These are phyloP conservation scores for Cheumatopsyche charites DNA, from an alignment of 1,140 invertebrate species.

Conservation along the genomic window DNA sequence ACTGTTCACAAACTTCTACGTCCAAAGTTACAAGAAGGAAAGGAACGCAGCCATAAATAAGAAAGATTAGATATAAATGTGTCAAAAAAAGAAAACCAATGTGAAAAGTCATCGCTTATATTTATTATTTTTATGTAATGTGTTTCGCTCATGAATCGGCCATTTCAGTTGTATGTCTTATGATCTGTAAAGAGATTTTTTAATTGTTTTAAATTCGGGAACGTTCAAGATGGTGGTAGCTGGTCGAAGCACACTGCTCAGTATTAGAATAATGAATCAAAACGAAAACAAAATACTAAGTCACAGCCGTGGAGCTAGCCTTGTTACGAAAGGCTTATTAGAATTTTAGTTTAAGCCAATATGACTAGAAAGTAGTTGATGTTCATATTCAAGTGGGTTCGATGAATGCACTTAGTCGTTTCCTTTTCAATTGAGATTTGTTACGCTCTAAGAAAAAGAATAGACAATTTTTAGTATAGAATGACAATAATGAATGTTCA, in stretches of 20 bases:
- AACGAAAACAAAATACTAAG: constrained; percentile 43
- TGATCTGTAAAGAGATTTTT: neutral
- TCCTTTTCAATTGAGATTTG: too few species aligned
- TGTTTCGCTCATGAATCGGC: constrained; percentile 25
- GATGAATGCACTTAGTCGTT: too few species aligned
- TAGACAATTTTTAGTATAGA: too few species aligned
- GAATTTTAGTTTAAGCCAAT: neutral
- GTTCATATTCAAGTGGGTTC: too few species aligned
- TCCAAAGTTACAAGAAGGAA: constrained; percentile 74
- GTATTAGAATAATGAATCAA: constrained; percentile 33
- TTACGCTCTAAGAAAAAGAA: too few species aligned
- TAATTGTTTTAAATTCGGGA: neutral
- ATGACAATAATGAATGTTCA: too few species aligned
- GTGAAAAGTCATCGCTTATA: constrained; percentile 35
- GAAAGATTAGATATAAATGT: constrained; percentile 34
- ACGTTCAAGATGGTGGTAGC: neutral
- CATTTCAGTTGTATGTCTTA: neutral
- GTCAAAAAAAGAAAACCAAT: constrained; percentile 17
- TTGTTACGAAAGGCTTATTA: constrained; percentile 27
- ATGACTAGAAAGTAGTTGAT: too few species aligned
- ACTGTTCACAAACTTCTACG: constrained; percentile 91
- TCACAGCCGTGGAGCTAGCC: constrained; percentile 38
- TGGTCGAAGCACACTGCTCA: constrained; percentile 15
- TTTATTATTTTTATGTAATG: constrained; percentile 22
- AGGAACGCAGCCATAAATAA: constrained; percentile 38